Percentiles rank a stretch among this genome's conserved stretches.
phyloP scores from a whole-genome alignment of 2,113 vertebrate species.

The Brachyistius frenatus region DNA sequence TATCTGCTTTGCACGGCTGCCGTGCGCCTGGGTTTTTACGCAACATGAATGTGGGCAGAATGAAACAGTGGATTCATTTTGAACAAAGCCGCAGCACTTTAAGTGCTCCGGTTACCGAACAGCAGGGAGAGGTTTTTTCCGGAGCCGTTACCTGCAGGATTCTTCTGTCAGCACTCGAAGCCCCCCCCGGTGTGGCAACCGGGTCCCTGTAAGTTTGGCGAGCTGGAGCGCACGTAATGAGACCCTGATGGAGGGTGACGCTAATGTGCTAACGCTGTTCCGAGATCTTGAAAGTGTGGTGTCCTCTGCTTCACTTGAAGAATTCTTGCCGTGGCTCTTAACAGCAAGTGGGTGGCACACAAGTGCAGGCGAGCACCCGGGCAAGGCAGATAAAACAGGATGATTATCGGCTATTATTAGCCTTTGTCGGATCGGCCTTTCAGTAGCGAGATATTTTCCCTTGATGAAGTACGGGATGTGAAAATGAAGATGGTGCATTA shows the following conservation, averaged over 20 bases:
- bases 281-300: conserved; percentile 49
- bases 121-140: conserved; percentile 8
- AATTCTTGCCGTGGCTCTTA: conserved; percentile 12
- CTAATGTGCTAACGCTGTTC: conserved; percentile 71
- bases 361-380: conserved; percentile 13
- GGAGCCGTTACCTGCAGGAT: conserved; percentile 30
- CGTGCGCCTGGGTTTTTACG: not conserved
- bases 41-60: conserved; percentile 34
- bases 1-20: not conserved
- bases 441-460: conserved; percentile 1
- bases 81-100: conserved; percentile 36
- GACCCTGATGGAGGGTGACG: conserved; percentile 68
- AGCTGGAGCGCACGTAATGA: conserved; percentile 57
- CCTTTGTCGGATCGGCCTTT: conserved; percentile 6
- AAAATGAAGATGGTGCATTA: not conserved
- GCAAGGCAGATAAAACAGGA: conserved; percentile 9
- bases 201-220: conserved; percentile 5
- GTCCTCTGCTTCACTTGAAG: conserved; percentile 35
- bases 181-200: conserved; percentile 37
- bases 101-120: conserved; percentile 46
- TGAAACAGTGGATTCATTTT: conserved; percentile 47
- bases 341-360: conserved; percentile 20
- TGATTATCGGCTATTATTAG: conserved; percentile 25
- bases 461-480: not conserved
- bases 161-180: conserved; percentile 35